A percentile compares a stretch with the other conserved stretches of the same genome.
These are phyloP conservation scores for Remorina albescens DNA, from an alignment of 2,797 vertebrate species.

Conservation along the genomic window DNA sequence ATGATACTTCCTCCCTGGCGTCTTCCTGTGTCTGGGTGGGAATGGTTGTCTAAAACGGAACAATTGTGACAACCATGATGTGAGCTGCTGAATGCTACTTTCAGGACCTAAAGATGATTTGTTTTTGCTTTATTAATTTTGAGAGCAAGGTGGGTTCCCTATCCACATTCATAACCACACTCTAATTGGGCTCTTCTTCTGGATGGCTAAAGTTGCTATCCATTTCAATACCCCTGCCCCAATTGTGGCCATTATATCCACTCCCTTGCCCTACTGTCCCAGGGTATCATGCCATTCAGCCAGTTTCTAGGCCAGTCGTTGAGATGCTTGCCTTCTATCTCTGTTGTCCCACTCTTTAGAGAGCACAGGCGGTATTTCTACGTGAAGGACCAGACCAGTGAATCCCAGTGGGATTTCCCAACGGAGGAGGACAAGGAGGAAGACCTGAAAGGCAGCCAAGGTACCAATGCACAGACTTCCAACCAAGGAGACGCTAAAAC, in stretches of 20 bases:
- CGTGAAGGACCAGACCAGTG: constrained; percentile 95
- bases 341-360: constrained; percentile 98
- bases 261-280: constrained; percentile 70
- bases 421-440: constrained; percentile 90
- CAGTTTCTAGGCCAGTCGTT: constrained; percentile 68
- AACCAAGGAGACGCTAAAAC: constrained; percentile 80
- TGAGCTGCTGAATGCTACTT: constrained; percentile 78
- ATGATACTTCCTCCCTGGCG: constrained; percentile 80
- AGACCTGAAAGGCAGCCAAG: constrained; percentile 83
- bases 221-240: constrained; percentile 68
- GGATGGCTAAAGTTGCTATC: constrained; percentile 77
- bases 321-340: constrained; percentile 87
- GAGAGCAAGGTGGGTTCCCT: constrained; percentile 86
- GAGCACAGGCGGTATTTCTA: constrained; percentile 99
- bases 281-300: constrained; percentile 74
- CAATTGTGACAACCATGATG: constrained; percentile 82
- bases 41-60: constrained; percentile 83
- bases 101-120: constrained; percentile 81
- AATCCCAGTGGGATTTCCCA: constrained; percentile 98
- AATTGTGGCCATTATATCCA: constrained; percentile 71
- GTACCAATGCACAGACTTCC: constrained; percentile 80
- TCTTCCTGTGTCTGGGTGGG: constrained; percentile 77
- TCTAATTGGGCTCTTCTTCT: constrained; percentile 77
- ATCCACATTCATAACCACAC: constrained; percentile 73
- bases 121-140: constrained; percentile 76